These are phyloP conservation scores for Psettodes erumei DNA, from an alignment of 2,113 vertebrate genomes.

Conservation along the genomic window DNA sequence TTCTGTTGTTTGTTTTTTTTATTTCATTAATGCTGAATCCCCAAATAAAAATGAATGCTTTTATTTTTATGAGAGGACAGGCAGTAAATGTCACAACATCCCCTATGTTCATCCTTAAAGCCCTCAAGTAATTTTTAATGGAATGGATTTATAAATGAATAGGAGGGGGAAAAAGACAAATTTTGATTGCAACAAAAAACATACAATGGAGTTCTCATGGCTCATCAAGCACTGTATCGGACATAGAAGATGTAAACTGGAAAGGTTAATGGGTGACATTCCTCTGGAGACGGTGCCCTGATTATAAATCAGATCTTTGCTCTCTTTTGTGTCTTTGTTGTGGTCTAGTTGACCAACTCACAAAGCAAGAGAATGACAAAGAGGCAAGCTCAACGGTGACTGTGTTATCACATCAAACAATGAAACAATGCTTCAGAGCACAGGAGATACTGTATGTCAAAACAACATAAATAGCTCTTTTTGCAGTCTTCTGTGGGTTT, in stretches of 20 bases:
- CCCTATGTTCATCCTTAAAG: background rate
- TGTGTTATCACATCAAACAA: slow-evolving; percentile 1
- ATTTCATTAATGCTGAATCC: no score
- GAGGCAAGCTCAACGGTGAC: no score
- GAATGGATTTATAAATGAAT: background rate
- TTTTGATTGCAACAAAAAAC: background rate
- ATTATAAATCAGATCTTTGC: slow-evolving; percentile 28
- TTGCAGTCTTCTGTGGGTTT: background rate
- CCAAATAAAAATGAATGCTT: background rate
- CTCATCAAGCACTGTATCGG: background rate
- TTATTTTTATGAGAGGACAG: background rate
- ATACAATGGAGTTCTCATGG: slow-evolving; percentile 9
- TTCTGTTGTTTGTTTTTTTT: no score
- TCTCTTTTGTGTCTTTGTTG: slow-evolving; percentile 19
- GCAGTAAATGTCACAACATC: background rate
- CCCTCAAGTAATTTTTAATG: background rate
- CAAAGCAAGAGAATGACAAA: background rate
- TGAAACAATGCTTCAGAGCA: background rate
- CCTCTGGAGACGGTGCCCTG: slow-evolving; percentile 16
- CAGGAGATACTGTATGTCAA: background rate
- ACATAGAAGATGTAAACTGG: slow-evolving; percentile 9
- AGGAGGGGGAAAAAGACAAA: background rate
- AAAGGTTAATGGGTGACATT: slow-evolving; percentile 41
- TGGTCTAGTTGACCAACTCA: slow-evolving; percentile 38
- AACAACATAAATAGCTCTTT: background rate